Percentiles rank a stretch among this genome's conserved stretches.
phyloP scores from a whole-genome alignment of 2,113 vertebrate genomes.

The Aegotheles bennettii region DNA sequence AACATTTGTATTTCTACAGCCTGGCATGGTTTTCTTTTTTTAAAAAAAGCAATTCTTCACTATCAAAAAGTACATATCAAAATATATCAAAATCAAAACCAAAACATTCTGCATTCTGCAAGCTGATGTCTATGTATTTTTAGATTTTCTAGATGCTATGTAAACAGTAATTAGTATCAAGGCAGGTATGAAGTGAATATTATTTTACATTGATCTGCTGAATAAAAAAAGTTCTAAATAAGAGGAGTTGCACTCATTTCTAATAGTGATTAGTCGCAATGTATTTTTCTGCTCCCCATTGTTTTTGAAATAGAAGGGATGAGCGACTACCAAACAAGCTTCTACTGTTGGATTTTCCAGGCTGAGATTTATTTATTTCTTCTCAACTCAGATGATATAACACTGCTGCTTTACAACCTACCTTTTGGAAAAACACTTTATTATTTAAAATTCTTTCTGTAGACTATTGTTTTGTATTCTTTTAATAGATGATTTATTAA shows the following conservation, averaged over 20 bases:
- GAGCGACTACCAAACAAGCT: background rate
- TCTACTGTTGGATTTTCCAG: background rate
- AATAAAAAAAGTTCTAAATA: background rate
- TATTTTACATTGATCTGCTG: background rate
- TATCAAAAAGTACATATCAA: background rate
- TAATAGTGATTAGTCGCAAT: background rate
- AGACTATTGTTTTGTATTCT: background rate
- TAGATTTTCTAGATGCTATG: background rate
- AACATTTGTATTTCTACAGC: background rate
- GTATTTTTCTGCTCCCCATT: background rate
- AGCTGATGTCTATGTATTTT: background rate
- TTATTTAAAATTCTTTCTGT: background rate
- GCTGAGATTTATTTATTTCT: background rate
- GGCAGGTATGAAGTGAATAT: background rate
- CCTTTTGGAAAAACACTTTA: background rate
- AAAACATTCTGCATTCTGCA: background rate
- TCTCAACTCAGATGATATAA: background rate
- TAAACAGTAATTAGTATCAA: background rate
- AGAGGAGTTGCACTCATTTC: background rate
- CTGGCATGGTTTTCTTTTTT: background rate
- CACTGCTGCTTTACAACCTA: background rate
- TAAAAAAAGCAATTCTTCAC: too few species aligned
- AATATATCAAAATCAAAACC: background rate
- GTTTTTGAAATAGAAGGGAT: background rate
- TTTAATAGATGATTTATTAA: background rate